phyloP scores from a whole-genome alignment of 2,113 vertebrate genomes.

The Vicugna pacos region DNA sequence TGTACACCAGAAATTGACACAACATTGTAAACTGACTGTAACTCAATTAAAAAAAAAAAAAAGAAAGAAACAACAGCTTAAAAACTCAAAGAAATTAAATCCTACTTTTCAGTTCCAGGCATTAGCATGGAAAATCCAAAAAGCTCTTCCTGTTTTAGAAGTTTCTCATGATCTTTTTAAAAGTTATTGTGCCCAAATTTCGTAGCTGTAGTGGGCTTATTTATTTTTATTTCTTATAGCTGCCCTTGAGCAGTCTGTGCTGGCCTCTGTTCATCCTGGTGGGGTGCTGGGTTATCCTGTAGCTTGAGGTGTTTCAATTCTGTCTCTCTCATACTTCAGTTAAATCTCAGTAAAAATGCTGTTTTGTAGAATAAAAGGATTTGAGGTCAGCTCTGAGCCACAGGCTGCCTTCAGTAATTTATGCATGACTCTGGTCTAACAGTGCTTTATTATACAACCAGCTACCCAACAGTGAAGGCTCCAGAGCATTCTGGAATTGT shows the following conservation, averaged over 20 bases:
- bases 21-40: too few species aligned
- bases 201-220: not conserved
- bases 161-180: not conserved
- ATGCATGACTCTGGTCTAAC: not conserved
- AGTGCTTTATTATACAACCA: not conserved
- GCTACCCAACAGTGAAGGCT: not conserved
- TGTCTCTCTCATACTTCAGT: not conserved
- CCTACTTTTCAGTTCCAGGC: not conserved
- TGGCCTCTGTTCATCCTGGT: not conserved
- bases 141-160: not conserved
- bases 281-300: not conserved
- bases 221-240: not conserved
- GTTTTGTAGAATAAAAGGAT: conserved; percentile 25
- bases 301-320: not conserved
- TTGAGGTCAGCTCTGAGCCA: not conserved
- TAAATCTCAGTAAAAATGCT: not conserved
- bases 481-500: not conserved
- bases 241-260: not conserved
- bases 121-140: not conserved
- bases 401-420: not conserved
- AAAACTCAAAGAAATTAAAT: conserved; percentile 1
- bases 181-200: not conserved
- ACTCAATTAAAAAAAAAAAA: too few species aligned
- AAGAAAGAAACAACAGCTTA: not conserved
- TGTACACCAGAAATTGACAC: too few species aligned